phyloP scores from a whole-genome alignment of 2,888 invertebrate genomes.

The Chloromyia formosa region DNA sequence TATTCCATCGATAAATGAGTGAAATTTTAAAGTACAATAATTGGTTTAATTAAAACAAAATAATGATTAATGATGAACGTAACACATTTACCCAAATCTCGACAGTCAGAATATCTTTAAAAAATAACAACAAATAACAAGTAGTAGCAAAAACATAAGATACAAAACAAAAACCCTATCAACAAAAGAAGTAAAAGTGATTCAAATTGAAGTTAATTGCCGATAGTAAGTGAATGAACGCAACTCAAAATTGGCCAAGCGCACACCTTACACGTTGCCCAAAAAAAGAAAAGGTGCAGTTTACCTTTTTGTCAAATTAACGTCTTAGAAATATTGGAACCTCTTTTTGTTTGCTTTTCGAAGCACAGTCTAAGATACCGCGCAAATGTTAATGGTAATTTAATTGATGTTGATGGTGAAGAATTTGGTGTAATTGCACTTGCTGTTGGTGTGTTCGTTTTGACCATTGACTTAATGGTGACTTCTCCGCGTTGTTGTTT shows the following conservation, averaged over 20 bases:
- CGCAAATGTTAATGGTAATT: constrained; percentile 37
- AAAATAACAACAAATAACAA: no score
- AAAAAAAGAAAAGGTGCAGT: constrained; percentile 15
- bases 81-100: no score
- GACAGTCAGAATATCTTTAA: no score
- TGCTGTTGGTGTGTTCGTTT: constrained; percentile 22
- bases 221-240: constrained; percentile 26
- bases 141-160: no score
- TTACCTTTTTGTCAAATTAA: not conserved
- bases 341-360: constrained; percentile 18
- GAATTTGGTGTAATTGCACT: constrained; percentile 29
- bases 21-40: no score
- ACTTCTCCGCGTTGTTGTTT: not conserved
- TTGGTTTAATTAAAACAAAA: not conserved
- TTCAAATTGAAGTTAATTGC: no score
- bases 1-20: no score
- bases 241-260: not conserved
- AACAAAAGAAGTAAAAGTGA: constrained; percentile 28
- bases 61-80: not conserved
- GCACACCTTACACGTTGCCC: no score
- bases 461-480: not conserved
- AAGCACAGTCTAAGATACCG: not conserved
- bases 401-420: constrained; percentile 36
- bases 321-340: not conserved
- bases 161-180: no score